phyloP scores from a whole-genome alignment of 2,888 invertebrate genomes.

The Melolontha melolontha region DNA sequence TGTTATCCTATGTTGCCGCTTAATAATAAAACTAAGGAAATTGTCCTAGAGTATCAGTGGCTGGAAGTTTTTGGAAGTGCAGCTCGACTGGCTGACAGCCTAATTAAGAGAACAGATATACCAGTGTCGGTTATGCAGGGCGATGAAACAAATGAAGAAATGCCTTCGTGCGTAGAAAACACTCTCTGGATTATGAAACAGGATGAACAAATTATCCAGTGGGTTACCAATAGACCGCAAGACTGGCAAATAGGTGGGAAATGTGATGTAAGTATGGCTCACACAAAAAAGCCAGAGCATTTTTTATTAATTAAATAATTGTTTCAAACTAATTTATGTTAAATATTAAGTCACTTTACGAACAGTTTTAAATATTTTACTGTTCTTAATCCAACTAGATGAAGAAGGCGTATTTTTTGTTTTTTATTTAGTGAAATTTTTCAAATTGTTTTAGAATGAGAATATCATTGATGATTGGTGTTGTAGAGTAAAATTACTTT shows the following conservation, averaged over 20 bases:
- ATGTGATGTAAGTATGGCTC: conserved; percentile 57
- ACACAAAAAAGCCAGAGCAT: too few species aligned
- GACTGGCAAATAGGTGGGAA: conserved; percentile 76
- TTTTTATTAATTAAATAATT: too few species aligned
- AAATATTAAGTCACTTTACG: too few species aligned
- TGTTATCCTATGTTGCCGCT: conserved; percentile 67
- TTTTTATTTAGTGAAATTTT: too few species aligned
- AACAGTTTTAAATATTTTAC: too few species aligned
- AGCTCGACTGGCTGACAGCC: conserved; percentile 69
- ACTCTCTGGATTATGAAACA: conserved; percentile 69
- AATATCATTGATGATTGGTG: too few species aligned
- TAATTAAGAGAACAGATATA: conserved; percentile 66
- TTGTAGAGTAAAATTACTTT: too few species aligned
- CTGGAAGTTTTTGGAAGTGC: conserved; percentile 69
- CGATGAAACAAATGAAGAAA: conserved; percentile 38
- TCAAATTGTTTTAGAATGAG: too few species aligned
- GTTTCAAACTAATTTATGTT: too few species aligned
- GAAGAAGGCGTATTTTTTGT: too few species aligned
- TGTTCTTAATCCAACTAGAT: too few species aligned
- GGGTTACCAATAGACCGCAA: conserved; percentile 71
- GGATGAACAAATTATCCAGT: conserved; percentile 73
- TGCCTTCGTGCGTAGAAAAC: conserved; percentile 61
- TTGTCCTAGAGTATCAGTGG: conserved; percentile 70
- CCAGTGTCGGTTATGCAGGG: conserved; percentile 62
- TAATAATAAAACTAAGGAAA: conserved; percentile 62